Base-by-base conservation (phyloP, 2,888 invertebrate species). In the Drosophila macrothrix region DNA sequence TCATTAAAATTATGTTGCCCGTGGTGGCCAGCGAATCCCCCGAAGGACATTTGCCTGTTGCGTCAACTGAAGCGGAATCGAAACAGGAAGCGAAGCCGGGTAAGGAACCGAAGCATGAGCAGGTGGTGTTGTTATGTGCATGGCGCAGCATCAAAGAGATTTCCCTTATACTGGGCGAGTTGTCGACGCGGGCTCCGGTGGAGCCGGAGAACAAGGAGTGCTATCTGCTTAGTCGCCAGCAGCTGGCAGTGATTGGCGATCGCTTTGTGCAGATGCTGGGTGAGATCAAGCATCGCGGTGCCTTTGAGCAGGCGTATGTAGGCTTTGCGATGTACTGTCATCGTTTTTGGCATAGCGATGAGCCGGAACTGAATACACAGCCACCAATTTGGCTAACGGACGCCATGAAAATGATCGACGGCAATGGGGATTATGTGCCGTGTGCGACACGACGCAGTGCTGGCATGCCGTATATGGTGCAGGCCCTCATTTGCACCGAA, bases 201-300 rank as follows among this genome's bases (percentile, higher is more conserved):
- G 25, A 46, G 16, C 46, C 46, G 25, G 46, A 46, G 46, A 25
- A 25, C 16, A 28, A 25, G 25, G 46, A 46, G 16, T 7, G 16
- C 2, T 9, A 46, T 46, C 25, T 46, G 16, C 46, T 46, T 9
- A 46, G 46, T 46, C 46, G 46, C 16, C 25, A 46, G 25, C 46
- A 46, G 25, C 91, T 97, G 59, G 71, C 93, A 1, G 87, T 92
- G 33, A 95, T 97, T 52, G 96, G 96, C 0, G 94, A 95, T 33
- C 96, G 96, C 90, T 96, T 97, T 88, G 95, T 95, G 0, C 88
- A 93, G 5, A 93, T 97, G 41, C 94, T 97, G 31, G 94, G 95
- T 0, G 95, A 96, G 91, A 97, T 98, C 0, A 97, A 98, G 92
- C 99, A 99, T 93, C 94, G 98, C 71, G 99, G 99, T 2, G 99